Base-by-base conservation (phyloP, 2,888 invertebrate genomes). In the Horisme vitalbata region DNA sequence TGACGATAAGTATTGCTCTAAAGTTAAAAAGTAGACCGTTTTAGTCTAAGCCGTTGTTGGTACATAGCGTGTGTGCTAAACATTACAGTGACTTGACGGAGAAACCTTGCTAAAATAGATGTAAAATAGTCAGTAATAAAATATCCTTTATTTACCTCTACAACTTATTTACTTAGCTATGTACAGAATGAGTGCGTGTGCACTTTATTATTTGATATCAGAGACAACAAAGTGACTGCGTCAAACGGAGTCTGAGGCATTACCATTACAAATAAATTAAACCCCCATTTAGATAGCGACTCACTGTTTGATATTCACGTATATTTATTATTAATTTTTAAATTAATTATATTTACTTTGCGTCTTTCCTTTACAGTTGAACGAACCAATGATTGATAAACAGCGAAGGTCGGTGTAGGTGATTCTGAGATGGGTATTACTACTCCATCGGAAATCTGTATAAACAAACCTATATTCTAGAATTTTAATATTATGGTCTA, bases 401-500 rank as follows among this genome's bases (percentile, higher is more conserved):
- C 61, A 62, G 34, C 50, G 55, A 71, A 75, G 73, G 72, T 71
- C 64, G 59, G 8, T 13, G 34, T 61, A 71, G 68, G 74, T 67
- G 44, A 48, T 46, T 26, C 36, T 11, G 30, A 8, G 41, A 44
- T 49, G 39, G n/a, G 13, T 28, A 30, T 31, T 41, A n/a, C n/a
- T n/a, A n/a, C n/a, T n/a, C n/a, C n/a, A n/a, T n/a, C 11, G 18
- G 31, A 45, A 46, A 41, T 30, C 9, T n/a, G 10, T 18, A 18
- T 44, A 31, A 36, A 36, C 44, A 33, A 20, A 23, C 37, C 18
- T 38, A 26, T 23, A 24, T 39, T 12, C n/a, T n/a, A n/a, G n/a
- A n/a, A n/a, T n/a, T n/a, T n/a, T n/a, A n/a, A n/a, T n/a, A n/a
- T n/a, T n/a, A n/a, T n/a, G n/a, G n/a, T n/a, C n/a, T n/a, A n/a